A percentile compares a stretch with the other conserved stretches of the same genome.
Conservation (phyloP, 2,888 invertebrate genomes). For the Melieria crassipennis region DNA sequence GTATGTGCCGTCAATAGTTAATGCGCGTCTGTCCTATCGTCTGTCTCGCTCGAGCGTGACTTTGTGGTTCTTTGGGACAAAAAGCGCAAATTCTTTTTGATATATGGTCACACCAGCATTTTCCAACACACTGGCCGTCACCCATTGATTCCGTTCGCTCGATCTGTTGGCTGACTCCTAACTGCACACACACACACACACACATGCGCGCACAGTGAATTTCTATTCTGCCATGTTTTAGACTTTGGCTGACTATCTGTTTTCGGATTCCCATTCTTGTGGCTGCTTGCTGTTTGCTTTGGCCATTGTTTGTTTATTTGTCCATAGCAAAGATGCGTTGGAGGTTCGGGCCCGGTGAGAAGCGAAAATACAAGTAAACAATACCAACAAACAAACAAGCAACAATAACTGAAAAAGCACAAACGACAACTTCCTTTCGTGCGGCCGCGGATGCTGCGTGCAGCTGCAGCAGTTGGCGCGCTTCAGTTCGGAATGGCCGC, state of each 20-base stretch:
- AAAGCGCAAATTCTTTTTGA: constrained; percentile 39
- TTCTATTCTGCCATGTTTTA: not conserved
- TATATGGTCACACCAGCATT: constrained; percentile 32
- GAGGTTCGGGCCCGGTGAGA: constrained; percentile 38
- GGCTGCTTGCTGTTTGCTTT: constrained; percentile 42
- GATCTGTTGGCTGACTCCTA: not conserved
- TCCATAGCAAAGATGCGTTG: constrained; percentile 46
- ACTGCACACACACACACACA: not conserved
- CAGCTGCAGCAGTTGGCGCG: no score
- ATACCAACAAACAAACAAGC: constrained; percentile 1
- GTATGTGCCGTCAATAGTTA: not conserved
- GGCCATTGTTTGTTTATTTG: constrained; percentile 46
- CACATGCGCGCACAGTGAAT: not conserved
- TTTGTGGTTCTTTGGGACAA: constrained; percentile 23
- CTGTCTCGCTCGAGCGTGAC: constrained; percentile 37
- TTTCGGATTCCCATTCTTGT: constrained; percentile 4
- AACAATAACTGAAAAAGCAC: constrained; percentile 9
- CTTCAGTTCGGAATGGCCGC: constrained; percentile 14
- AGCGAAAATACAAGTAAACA: not conserved
- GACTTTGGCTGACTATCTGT: not conserved
- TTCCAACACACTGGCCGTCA: no score
- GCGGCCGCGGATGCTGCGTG: no score
- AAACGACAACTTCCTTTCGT: constrained; percentile 23
- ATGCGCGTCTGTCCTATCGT: constrained; percentile 14
- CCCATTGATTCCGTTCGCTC: not conserved